A percentile compares a stretch with the other conserved stretches of the same genome.
These are phyloP conservation scores for Numenius phaeopus DNA, from an alignment of 2,797 vertebrate species.

Conservation along the genomic window DNA sequence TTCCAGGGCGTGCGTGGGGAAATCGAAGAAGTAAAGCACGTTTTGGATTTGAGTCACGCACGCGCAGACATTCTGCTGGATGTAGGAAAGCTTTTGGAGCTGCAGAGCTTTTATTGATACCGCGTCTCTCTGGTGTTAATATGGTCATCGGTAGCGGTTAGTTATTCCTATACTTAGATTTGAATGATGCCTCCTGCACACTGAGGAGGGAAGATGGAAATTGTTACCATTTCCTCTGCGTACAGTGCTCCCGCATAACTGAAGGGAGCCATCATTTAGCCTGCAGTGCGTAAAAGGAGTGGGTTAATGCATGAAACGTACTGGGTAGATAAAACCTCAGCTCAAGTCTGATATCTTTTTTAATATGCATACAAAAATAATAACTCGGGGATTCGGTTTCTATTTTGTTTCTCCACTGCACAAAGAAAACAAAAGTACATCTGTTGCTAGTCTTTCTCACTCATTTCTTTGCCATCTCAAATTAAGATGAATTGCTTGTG, in stretches of 20 bases:
- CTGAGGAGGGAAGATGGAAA: neutral
- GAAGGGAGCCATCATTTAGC: neutral
- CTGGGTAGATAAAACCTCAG: neutral
- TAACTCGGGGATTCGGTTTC: neutral
- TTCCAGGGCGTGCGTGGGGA: neutral
- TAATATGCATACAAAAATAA: conserved; percentile 4
- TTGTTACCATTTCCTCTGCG: neutral
- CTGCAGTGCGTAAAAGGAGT: neutral
- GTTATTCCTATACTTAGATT: neutral
- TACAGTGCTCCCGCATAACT: neutral
- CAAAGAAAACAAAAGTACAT: conserved; percentile 41
- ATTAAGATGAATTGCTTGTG: conserved; percentile 24
- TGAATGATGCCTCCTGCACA: neutral
- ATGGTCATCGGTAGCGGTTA: neutral
- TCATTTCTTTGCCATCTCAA: conserved; percentile 46
- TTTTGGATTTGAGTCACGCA: neutral
- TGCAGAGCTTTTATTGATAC: neutral
- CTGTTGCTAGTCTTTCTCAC: conserved; percentile 41
- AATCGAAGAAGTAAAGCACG: accelerated
- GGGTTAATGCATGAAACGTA: neutral
- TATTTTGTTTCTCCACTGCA: conserved; percentile 36
- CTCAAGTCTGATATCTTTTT: neutral
- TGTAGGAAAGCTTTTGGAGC: neutral
- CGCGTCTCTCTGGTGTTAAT: neutral
- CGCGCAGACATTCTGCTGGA: neutral